Evolutionary conservation across 2,113 vertebrate species (phyloP).

Genomic region (Poeciliopsis prolifica): DNA sequence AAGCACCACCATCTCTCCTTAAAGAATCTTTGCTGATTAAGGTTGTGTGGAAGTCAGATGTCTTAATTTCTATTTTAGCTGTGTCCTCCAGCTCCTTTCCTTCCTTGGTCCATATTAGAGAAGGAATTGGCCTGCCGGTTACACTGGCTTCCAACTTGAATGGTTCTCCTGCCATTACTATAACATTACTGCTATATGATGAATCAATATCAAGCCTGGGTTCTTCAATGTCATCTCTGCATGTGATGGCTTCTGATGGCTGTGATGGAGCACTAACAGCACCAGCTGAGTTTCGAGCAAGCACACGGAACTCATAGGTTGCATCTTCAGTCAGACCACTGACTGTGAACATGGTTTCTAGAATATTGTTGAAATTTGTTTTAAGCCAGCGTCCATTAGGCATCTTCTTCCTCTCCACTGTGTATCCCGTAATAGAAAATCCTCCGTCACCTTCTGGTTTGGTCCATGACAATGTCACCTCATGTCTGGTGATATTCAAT

Average conservation of each 20-base stretch:
- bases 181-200: constrained; percentile 87
- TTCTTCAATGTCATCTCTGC: constrained; percentile 94
- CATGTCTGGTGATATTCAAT: constrained; percentile 93
- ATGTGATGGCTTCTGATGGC: constrained; percentile 90
- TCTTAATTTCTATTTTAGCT: constrained; percentile 92
- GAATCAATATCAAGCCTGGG: constrained; percentile 91
- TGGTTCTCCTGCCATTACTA: constrained; percentile 92
- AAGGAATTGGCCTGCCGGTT: constrained; percentile 90
- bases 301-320: constrained; percentile 95
- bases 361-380: constrained; percentile 96
- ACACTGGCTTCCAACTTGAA: constrained; percentile 94
- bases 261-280: constrained; percentile 93
- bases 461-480: constrained; percentile 92
- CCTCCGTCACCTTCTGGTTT: constrained; percentile 97
- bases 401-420: constrained; percentile 93
- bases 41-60: constrained; percentile 89
- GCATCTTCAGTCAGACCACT: constrained; percentile 94
- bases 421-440: constrained; percentile 96
- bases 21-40: constrained; percentile 91
- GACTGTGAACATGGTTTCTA: constrained; percentile 94
- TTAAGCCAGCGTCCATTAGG: constrained; percentile 97
- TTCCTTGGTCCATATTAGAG: constrained; percentile 93
- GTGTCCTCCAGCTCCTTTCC: constrained; percentile 93
- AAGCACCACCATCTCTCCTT: constrained; percentile 90
- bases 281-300: constrained; percentile 94